Evolutionary conservation across 2,888 invertebrate genomes (phyloP), one percentile per base, ranked within the genome.

Genomic region (Caradrina clavipalpis): DNA sequence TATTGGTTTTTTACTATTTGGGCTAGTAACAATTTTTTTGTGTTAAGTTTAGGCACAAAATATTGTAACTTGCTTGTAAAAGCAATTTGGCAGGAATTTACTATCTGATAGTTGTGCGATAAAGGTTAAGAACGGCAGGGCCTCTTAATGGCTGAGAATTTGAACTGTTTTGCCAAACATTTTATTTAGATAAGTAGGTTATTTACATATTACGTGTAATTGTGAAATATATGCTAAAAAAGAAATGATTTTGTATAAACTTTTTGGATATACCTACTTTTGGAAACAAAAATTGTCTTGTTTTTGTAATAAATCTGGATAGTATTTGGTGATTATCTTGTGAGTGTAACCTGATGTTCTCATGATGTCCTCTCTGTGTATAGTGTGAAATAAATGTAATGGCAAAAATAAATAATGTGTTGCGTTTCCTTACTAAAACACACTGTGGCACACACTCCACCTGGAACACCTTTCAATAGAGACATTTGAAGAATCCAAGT

Each of bases 221-320:
- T 47, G 22, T 19, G 39, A 60, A 53, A 58, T 26, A 13, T 1
- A 39, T 17, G 0, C 45, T 56, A 8, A 50, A 66, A 64, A 47
- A 13, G 1, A 55, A 57, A 50, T 57, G 67, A 35, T 69, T 76
- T 78, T 76, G 47, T 55, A 79, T 62, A 26, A 53, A 80, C 17
- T 45, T 69, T 62, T 77, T 74, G 17, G 54, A 73, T 50, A 51
- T 62, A 69, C 45, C 45, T 45, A 45, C 62, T 69, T 80, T 77
- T 80, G 55, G 65, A 80, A 65, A 75, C 21, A 53, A 50, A 50
- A 50, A 67, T 58, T 17, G 39, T 73, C 73, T 74, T 56, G 17
- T 26, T 61, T 64, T 74, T 79, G 35, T 69, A 80, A 49, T 56
- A 80, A 79, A 75, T 62, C 35, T 59, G 64, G 64, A 58, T 53